Base-by-base conservation (phyloP, 2,797 vertebrate species). In the Nannoperca australis region DNA sequence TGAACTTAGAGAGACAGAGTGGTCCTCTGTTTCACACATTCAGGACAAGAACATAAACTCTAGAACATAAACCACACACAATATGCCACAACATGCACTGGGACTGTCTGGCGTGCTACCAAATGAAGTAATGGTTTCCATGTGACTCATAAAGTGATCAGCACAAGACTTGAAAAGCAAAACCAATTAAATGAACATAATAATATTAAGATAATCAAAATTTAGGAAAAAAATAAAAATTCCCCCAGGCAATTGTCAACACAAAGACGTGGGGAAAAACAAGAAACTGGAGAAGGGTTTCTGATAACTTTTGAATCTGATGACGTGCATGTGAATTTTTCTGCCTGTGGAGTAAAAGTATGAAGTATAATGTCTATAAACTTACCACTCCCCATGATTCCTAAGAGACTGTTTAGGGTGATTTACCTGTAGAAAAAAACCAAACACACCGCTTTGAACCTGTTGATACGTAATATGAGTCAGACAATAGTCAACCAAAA, bases 301-400 rank as follows among this genome's bases (percentile, higher is more conserved):
- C 14, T 27, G 12, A 24, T 32, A 5, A 32, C 32, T 32, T 32
- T 32, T 36, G 13, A 62, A 49, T 22, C 10, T 20, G 13, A 51
- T 66, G 42, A 14, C 11, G 15, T 12, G 38, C 2, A 32, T 3
- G 27, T 50, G 13, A 44, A 44, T 11, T 7, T n/a, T 27, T 65
- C 15, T 42, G 59, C 7, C 8, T 49, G 17, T 27, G 22, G 27
- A 13, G 2, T 32, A 55, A 13, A 67, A 11, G 30, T n/a, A 44
- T 0, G 17, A 17, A 58, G 20, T 45, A 42, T 9, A 47, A 7
- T 20, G 27, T 59, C 1, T 34, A 15, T 51, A 65, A 63, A 93
- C 93, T 89, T 44, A 94, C 93, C 93, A 83, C 84, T 92, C 77
- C 91, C 91, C 93, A 94, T 94, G 84, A 66, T 90, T 80, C 88